Evolutionary conservation across 2,888 invertebrate genomes (phyloP).

Genomic region (Lissonota sp.): DNA sequence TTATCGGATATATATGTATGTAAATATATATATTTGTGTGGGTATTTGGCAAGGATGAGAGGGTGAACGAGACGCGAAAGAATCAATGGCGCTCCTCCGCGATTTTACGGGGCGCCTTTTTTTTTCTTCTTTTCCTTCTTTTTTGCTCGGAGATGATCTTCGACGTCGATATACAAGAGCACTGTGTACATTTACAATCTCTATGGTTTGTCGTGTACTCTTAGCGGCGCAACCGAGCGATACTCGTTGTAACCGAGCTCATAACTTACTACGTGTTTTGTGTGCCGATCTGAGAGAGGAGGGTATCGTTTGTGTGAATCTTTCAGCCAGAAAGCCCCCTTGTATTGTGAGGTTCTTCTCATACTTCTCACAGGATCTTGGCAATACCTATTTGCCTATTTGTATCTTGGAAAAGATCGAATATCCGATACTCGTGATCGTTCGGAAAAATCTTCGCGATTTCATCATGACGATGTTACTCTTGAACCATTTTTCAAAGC

Average conservation of each 20-base stretch:
- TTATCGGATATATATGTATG: background rate
- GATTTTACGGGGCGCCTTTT: conserved; percentile 14
- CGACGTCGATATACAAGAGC: conserved; percentile 59
- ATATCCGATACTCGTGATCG: too few species aligned
- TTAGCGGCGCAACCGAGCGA: conserved; percentile 13
- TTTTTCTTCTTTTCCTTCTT: too few species aligned
- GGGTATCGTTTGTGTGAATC: background rate
- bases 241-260: conserved; percentile 47
- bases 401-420: too few species aligned
- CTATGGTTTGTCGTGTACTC: background rate
- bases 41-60: conserved; percentile 33
- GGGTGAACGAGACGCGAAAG: conserved; percentile 49
- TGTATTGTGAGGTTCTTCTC: background rate
- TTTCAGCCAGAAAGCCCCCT: background rate
- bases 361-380: conserved; percentile 9
- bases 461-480: too few species aligned
- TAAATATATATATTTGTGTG: conserved; percentile 5
- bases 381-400: background rate
- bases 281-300: conserved; percentile 66
- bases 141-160: conserved; percentile 59
- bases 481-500: too few species aligned
- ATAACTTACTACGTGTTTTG: conserved; percentile 66
- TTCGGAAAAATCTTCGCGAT: too few species aligned
- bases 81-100: conserved; percentile 63
- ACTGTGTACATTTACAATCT: conserved; percentile 19